Percentiles rank a stretch among this genome's conserved stretches.
Conservation (phyloP, 2,888 invertebrate genomes). For the Luffia ferchaultella region DNA sequence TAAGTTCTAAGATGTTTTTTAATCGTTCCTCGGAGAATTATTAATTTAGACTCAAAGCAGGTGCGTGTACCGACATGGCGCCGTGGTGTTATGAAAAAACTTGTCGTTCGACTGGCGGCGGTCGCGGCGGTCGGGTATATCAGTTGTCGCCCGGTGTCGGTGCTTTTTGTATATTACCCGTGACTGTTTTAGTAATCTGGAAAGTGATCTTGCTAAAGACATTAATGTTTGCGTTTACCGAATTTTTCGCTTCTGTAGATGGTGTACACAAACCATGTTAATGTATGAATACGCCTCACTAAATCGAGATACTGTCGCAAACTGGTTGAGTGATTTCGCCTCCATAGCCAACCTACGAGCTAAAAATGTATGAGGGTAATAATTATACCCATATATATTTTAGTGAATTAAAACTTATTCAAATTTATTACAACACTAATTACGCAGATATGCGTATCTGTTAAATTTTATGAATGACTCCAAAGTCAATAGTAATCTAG, state of each 20-base stretch:
- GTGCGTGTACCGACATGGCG: conserved; percentile 49
- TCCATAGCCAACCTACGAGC: too few relatives aligned
- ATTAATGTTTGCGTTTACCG: too few relatives aligned
- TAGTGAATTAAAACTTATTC: too few relatives aligned
- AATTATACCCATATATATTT: too few relatives aligned
- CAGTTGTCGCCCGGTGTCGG: conserved; percentile 46
- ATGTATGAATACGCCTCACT: too few relatives aligned
- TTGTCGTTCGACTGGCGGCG: conserved; percentile 23
- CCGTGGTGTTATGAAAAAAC: conserved; percentile 35
- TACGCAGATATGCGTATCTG: too few relatives aligned
- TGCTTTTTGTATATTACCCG: conserved; percentile 45
- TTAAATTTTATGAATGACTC: background rate
- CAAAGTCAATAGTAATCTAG: background rate
- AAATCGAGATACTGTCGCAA: too few relatives aligned
- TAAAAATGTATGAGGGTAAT: too few relatives aligned
- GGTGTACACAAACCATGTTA: too few relatives aligned
- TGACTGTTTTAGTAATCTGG: conserved; percentile 62
- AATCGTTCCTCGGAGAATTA: background rate
- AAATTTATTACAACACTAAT: too few relatives aligned
- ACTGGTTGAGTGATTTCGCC: too few relatives aligned
- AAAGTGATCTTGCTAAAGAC: conserved; percentile 34
- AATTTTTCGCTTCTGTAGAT: too few relatives aligned
- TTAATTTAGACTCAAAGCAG: conserved; percentile 44
- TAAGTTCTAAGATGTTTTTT: background rate
- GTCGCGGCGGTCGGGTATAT: conserved; percentile 4